Base-by-base conservation (phyloP, 2,797 vertebrate genomes). In the Apogon talboti region DNA sequence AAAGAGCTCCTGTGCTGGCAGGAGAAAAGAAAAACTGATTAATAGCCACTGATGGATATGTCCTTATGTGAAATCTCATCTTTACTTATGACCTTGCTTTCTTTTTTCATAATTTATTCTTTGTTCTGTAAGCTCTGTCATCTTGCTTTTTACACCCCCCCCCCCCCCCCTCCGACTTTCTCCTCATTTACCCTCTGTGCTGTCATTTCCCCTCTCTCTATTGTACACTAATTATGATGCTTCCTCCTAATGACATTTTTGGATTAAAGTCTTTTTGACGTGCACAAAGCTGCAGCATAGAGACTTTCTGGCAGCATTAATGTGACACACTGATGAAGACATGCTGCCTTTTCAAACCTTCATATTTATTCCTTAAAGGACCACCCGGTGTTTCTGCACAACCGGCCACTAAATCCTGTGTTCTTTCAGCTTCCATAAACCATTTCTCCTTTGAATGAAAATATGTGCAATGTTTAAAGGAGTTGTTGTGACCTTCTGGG, bases 41-140 rank as follows among this genome's bases (percentile, higher is more conserved):
- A 2, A 21, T 12, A 14, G 14, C 11, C 28, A 46, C 11, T 4
- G 51, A 50, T 33, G 61, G 51, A 72, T 40, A 51, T 33, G 67
- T 66, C 43, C 47, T 57, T 1, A 35, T 78, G 56, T 69, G 50
- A 67, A 60, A 71, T 40, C 59, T 71, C 69, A 69, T 52, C 76
- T 67, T 52, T 2, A 0, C 41, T 28, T 50, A 18, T 56, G 12
- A 38, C 53, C 12, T 24, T 2, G 19, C 53, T 64, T 54, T 1
- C n/a, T 14, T 24, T 72, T 19, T 4, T 33, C 56, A 40, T 69
- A 60, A 8, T 30, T 51, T 30, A 3, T 54, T 51, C 50, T 74
- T 53, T 52, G 33, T 49, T 57, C 50, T 19, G 21, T 14, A 6
- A 21, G 6, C 49, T 63, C 60, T 37, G 28, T 61, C 64, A 43